phyloP scores from a whole-genome alignment of 2,888 invertebrate species.

The Lasioglossum leucozonium region DNA sequence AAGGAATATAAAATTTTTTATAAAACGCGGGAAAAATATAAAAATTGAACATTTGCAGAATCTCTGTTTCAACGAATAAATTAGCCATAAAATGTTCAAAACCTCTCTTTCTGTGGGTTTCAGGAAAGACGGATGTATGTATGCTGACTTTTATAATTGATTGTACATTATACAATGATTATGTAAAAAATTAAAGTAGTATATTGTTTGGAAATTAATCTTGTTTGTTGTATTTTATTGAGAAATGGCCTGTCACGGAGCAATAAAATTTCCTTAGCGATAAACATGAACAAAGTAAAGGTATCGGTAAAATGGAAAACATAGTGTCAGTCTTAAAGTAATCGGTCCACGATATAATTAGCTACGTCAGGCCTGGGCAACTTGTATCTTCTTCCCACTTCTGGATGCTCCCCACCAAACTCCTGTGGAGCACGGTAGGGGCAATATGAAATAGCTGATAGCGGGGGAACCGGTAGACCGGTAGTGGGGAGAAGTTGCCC shows the following conservation, averaged over 20 bases:
- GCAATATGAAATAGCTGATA: no score
- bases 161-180: neutral
- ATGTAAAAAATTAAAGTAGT: neutral
- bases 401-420: no score
- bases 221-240: neutral
- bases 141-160: neutral
- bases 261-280: neutral
- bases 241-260: neutral
- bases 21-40: no score
- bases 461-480: no score
- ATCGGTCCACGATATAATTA: neutral
- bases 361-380: neutral
- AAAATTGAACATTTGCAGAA: no score
- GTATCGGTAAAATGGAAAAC: neutral
- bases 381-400: no score
- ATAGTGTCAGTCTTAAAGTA: constrained; percentile 2
- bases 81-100: no score
- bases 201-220: neutral
- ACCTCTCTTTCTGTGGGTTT: no score
- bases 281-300: neutral
- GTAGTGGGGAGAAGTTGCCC: no score
- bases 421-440: no score
- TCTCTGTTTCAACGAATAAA: no score
- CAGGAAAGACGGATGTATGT: neutral
- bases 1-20: no score